These are phyloP conservation scores for Amiota minor DNA, from an alignment of 2,888 invertebrate genomes.

Conservation along the genomic window DNA sequence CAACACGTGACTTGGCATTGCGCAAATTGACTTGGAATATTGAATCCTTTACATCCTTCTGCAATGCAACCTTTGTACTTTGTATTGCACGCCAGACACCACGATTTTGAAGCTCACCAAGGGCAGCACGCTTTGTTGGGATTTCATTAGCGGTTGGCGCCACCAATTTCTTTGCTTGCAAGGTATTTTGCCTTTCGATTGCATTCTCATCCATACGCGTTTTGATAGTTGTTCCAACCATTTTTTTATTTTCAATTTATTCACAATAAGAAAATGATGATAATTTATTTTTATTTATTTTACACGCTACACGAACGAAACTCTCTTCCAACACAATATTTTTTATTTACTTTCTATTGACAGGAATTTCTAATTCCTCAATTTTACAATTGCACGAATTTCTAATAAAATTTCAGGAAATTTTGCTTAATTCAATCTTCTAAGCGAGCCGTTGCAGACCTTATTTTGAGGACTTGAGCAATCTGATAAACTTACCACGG, in stretches of 20 bases:
- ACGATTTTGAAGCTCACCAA: constrained; percentile 76
- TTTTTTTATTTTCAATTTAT: constrained; percentile 45
- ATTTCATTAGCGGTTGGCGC: constrained; percentile 56
- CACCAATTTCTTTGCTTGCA: constrained; percentile 65
- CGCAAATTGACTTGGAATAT: constrained; percentile 62
- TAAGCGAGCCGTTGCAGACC: constrained; percentile 16
- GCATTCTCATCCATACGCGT: constrained; percentile 65
- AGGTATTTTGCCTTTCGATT: constrained; percentile 60
- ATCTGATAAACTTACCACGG: no score
- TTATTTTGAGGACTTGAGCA: no score
- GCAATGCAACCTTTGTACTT: constrained; percentile 57
- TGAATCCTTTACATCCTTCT: constrained; percentile 65
- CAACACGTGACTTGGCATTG: constrained; percentile 72
- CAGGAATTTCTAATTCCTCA: constrained; percentile 6
- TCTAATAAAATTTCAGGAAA: constrained; percentile 35
- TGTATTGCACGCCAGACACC: constrained; percentile 64
- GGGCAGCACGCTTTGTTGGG: constrained; percentile 72
- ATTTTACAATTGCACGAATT: constrained; percentile 45
- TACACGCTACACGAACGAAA: constrained; percentile 28
- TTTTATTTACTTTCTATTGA: constrained; percentile 31
- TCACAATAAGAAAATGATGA: constrained; percentile 6
- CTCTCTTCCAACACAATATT: constrained; percentile 35
- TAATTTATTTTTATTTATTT: constrained; percentile 24
- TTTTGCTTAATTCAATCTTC: constrained; percentile 34
- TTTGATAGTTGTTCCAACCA: constrained; percentile 48